phyloP scores from a whole-genome alignment of 2,113 vertebrate species.

The Herpetotheres cachinnans region DNA sequence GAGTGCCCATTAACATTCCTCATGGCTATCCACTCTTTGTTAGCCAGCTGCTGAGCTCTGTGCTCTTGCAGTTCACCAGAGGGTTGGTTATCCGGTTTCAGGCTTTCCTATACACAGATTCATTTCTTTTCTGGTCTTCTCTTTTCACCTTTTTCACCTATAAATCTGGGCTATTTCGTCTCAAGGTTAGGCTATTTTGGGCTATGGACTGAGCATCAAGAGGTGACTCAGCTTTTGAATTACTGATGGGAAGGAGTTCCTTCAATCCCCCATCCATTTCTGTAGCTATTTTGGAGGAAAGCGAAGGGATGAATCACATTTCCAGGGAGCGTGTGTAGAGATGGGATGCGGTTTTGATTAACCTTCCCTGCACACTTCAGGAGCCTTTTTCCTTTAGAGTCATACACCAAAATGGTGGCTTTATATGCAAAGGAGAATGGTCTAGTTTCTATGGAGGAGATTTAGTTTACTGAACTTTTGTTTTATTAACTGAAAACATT shows the following conservation, averaged over 20 bases:
- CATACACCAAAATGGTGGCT: neutral
- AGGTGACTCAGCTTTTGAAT: neutral
- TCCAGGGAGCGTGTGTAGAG: neutral
- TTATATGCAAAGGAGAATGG: neutral
- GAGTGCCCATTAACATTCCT: conserved; percentile 1
- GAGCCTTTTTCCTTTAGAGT: neutral
- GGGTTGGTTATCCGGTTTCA: neutral
- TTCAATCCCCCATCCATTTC: neutral
- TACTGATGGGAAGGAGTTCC: neutral
- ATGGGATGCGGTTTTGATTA: neutral
- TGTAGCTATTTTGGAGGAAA: neutral
- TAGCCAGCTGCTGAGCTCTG: neutral
- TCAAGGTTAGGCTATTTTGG: conserved; percentile 36
- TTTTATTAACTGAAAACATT: neutral
- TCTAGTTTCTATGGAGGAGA: neutral
- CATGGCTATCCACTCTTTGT: neutral
- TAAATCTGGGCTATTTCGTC: conserved; percentile 18
- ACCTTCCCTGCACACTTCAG: neutral
- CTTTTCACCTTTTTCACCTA: neutral
- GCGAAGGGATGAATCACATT: neutral
- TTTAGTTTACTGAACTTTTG: neutral
- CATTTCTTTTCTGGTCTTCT: neutral
- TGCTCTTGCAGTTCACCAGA: neutral
- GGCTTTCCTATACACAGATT: neutral
- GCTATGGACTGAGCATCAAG: neutral